phyloP scores from a whole-genome alignment of 2,797 vertebrate species.

The Chaenodraco wilsoni region DNA sequence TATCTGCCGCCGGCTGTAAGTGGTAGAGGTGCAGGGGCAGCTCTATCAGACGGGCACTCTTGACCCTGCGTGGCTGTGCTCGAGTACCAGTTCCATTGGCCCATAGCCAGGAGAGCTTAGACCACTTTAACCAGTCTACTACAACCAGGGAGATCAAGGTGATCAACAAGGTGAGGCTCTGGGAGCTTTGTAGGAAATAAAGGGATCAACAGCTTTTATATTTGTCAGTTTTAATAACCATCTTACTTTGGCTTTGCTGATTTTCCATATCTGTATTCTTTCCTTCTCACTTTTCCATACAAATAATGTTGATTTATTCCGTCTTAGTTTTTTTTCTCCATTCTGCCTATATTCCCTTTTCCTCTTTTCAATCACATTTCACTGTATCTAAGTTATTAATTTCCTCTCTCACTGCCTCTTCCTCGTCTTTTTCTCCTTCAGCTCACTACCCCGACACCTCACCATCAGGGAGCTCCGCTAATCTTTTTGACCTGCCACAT shows the following conservation, averaged over 20 bases:
- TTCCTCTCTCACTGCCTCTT: neutral
- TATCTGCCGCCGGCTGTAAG: conserved; percentile 63
- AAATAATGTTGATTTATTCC: neutral
- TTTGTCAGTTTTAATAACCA: neutral
- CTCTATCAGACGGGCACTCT: conserved; percentile 67
- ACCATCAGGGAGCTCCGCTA: conserved; percentile 56
- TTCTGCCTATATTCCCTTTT: neutral
- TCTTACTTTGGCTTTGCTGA: neutral
- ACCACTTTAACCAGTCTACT: conserved; percentile 57
- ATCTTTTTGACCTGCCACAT: conserved; percentile 71
- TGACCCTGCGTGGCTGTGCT: conserved; percentile 64
- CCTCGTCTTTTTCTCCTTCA: conserved; percentile 12
- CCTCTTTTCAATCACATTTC: neutral
- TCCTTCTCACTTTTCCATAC: neutral
- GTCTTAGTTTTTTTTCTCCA: neutral
- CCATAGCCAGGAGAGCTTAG: conserved; percentile 29
- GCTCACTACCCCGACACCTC: conserved; percentile 52
- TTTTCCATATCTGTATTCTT: neutral
- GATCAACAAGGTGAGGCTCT: neutral
- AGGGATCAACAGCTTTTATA: neutral
- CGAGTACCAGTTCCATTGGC: conserved; percentile 54
- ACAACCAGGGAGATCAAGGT: conserved; percentile 3
- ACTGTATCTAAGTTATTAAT: neutral
- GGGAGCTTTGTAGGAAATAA: neutral
- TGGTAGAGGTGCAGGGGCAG: conserved; percentile 54